These are phyloP conservation scores for Patella depressa DNA, from an alignment of 2,888 invertebrate genomes.

Conservation along the genomic window DNA sequence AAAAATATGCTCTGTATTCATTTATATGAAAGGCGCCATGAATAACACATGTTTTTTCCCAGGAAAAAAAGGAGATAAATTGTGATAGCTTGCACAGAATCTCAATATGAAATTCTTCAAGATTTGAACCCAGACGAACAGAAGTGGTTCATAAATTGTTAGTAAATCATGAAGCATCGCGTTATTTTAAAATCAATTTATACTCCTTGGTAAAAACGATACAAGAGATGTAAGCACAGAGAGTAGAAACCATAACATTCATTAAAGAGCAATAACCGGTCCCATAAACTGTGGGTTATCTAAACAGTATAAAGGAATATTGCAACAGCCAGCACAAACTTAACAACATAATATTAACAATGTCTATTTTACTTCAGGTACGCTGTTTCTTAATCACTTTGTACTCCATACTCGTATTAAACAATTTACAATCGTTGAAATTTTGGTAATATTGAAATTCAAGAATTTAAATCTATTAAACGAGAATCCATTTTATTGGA, in stretches of 20 bases:
- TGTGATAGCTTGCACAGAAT: not conserved
- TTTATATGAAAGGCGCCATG: conserved; percentile 1
- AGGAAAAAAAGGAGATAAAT: not conserved
- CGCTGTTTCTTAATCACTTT: too few species aligned
- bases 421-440: too few species aligned
- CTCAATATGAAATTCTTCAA: not conserved
- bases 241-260: not conserved
- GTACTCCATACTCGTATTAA: too few species aligned
- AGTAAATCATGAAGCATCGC: conserved; percentile 1
- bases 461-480: too few species aligned
- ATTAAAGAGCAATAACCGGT: conserved; percentile 3
- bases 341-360: not conserved
- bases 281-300: not conserved
- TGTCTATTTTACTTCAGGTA: too few species aligned
- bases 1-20: not conserved
- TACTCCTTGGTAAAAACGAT: not conserved
- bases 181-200: conserved; percentile 2
- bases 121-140: conserved; percentile 9
- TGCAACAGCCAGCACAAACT: not conserved
- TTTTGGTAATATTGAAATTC: too few species aligned
- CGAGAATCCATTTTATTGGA: too few species aligned
- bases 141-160: conserved; percentile 4
- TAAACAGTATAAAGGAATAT: not conserved
- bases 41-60: not conserved
- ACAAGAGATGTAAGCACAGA: not conserved